phyloP scores from a whole-genome alignment of 1,140 invertebrate genomes.

The Heliconius eleuchia region DNA sequence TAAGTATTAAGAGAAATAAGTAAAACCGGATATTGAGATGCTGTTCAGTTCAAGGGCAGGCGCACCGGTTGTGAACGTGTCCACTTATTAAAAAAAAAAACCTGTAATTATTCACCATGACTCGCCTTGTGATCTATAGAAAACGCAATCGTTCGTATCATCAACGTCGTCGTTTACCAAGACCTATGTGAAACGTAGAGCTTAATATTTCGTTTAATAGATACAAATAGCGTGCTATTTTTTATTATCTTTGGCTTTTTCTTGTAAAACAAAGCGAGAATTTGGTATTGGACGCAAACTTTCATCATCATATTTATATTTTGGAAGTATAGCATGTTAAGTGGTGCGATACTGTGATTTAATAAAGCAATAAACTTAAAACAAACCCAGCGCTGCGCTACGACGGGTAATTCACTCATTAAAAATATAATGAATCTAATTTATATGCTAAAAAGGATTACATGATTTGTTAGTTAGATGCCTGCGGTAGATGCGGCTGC shows the following conservation, averaged over 20 bases:
- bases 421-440: neutral
- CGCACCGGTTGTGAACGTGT: constrained; percentile 35
- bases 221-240: no score
- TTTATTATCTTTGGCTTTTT: no score
- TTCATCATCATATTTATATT: no score
- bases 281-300: no score
- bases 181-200: neutral
- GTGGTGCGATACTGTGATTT: no score
- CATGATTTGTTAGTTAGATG: neutral
- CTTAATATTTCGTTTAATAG: neutral
- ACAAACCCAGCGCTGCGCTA: neutral
- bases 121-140: constrained; percentile 17
- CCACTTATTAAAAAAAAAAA: constrained; percentile 34
- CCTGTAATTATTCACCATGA: constrained; percentile 32
- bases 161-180: neutral
- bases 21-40: constrained; percentile 35
- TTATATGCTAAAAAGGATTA: neutral
- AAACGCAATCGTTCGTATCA: constrained; percentile 15
- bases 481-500: neutral
- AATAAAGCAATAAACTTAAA: no score
- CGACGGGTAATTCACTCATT: neutral
- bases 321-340: no score
- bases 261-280: no score
- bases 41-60: constrained; percentile 40
- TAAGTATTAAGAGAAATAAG: constrained; percentile 14